These are phyloP conservation scores for Salticus scenicus DNA, from an alignment of 2,888 invertebrate species.

Conservation along the genomic window DNA sequence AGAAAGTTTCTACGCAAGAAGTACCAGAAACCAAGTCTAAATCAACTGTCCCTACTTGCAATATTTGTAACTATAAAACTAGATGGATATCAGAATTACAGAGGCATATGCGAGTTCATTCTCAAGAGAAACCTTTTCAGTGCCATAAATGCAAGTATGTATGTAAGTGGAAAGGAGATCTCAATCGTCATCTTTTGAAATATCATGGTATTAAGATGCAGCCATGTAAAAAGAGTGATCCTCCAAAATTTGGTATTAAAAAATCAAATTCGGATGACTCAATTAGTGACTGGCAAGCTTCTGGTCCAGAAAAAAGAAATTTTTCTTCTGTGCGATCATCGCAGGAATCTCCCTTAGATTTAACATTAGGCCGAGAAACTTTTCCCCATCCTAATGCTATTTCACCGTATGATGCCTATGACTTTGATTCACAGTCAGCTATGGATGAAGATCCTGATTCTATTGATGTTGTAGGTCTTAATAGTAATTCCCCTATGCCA, in stretches of 20 bases:
- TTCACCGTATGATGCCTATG: slow-evolving; percentile 40
- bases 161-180: slow-evolving; percentile 72
- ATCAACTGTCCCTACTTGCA: slow-evolving; percentile 55
- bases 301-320: slow-evolving; percentile 40
- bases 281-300: slow-evolving; percentile 30
- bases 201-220: slow-evolving; percentile 70
- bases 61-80: slow-evolving; percentile 70
- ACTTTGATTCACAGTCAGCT: slow-evolving; percentile 41
- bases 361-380: slow-evolving; percentile 39
- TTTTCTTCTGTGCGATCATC: slow-evolving; percentile 2
- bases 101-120: slow-evolving; percentile 71
- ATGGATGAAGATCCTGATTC: neutral
- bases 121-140: slow-evolving; percentile 71
- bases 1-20: slow-evolving; percentile 14
- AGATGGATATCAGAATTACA: slow-evolving; percentile 71
- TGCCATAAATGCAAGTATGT: slow-evolving; percentile 71
- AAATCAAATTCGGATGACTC: neutral
- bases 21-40: slow-evolving; percentile 8
- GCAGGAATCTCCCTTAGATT: slow-evolving; percentile 48
- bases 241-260: slow-evolving; percentile 40
- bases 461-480: slow-evolving; percentile 29
- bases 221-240: slow-evolving; percentile 18
- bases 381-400: slow-evolving; percentile 35
- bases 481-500: neutral
- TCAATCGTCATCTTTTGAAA: slow-evolving; percentile 71